Evolutionary conservation across 1,140 invertebrate species (phyloP).

Genomic region (Pseudomyrmex flavicornis): DNA sequence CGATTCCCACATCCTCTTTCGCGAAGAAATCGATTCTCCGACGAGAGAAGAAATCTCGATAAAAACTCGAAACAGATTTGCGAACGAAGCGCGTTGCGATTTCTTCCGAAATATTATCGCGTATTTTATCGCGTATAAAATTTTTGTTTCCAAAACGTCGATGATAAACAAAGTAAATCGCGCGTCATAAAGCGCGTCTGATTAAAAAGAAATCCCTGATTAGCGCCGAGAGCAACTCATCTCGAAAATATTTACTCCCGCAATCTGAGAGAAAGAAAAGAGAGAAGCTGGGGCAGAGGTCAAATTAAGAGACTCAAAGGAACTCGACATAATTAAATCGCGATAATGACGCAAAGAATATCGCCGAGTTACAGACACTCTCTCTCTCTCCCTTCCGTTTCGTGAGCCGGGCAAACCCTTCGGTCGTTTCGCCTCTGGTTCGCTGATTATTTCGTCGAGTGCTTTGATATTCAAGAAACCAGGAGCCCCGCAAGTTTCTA

Average conservation of each 20-base stretch:
- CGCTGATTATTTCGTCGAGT: conserved; percentile 74
- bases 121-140: conserved; percentile 4
- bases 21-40: conserved; percentile 24
- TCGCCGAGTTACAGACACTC: conserved; percentile 54
- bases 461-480: conserved; percentile 77
- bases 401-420: conserved; percentile 61
- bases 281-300: conserved; percentile 42
- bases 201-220: conserved; percentile 72
- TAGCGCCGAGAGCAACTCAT: conserved; percentile 36
- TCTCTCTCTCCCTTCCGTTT: conserved; percentile 35
- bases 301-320: conserved; percentile 78
- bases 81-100: not conserved
- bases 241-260: conserved; percentile 68
- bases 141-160: not conserved
- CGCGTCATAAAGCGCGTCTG: conserved; percentile 48
- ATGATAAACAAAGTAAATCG: conserved; percentile 39
- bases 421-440: conserved; percentile 62
- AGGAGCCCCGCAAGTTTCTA: conserved; percentile 66
- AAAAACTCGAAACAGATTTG: conserved; percentile 8
- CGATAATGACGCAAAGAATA: conserved; percentile 81
- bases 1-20: conserved; percentile 2
- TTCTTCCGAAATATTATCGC: not conserved
- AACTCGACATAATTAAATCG: conserved; percentile 80
- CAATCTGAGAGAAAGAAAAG: conserved; percentile 31
- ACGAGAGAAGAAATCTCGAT: conserved; percentile 18